Evolutionary conservation across 92 coral and sea anemone species (phyloP).

Genomic region (Porites divaricata): DNA sequence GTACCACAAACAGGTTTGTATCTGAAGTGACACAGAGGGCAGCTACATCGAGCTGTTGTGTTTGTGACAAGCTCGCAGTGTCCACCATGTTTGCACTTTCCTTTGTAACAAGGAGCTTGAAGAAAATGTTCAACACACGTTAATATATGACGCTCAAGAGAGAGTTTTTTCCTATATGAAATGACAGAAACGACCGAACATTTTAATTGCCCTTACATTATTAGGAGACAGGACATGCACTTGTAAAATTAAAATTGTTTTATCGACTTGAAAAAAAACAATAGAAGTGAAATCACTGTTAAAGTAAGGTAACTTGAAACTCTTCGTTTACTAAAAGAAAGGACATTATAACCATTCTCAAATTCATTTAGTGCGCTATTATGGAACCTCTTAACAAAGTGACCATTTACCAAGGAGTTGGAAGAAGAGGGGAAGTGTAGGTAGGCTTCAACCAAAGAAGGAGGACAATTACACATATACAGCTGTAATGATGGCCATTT

Average conservation of each 20-base stretch:
- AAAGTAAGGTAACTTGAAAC: no score
- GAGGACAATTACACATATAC: neutral
- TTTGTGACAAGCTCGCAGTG: conserved; percentile 66
- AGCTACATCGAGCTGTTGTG: conserved; percentile 78
- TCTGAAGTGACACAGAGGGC: conserved; percentile 79
- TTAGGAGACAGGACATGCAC: neutral
- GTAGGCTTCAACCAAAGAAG: no score
- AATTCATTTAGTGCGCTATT: no score
- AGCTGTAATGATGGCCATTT: neutral
- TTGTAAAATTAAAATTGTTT: neutral
- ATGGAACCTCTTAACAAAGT: no score
- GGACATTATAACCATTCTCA: no score
- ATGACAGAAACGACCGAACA: neutral
- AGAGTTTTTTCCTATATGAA: neutral
- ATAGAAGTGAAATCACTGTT: no score
- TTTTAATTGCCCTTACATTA: neutral
- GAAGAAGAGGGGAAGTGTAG: no score
- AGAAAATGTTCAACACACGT: neutral
- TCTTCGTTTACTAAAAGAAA: no score
- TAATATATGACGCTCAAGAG: neutral
- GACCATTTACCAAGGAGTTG: no score
- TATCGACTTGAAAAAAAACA: neutral
- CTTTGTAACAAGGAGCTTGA: conserved; percentile 79
- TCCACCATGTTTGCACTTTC: conserved; percentile 79
- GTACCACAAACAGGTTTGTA: conserved; percentile 91